Evolutionary conservation across 2,113 vertebrate genomes (phyloP).

Genomic region (Cyanocitta stelleri): DNA sequence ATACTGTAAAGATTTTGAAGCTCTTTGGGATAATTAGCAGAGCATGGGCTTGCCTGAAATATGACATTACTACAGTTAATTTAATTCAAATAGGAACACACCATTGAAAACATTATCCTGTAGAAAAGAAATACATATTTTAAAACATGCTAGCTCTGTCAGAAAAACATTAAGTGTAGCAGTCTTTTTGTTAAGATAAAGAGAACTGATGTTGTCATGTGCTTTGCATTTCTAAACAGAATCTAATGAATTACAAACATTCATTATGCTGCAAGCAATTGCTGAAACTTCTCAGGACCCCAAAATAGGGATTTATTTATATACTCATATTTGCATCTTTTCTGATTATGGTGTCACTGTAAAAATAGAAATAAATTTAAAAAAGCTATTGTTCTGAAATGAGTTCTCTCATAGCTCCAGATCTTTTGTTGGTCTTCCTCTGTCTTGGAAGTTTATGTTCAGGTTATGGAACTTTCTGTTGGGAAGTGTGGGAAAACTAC

Average conservation of each 20-base stretch:
- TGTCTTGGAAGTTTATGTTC: slow-evolving; percentile 30
- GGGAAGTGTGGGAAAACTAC: neutral
- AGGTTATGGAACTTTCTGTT: slow-evolving; percentile 34
- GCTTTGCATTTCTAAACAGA: slow-evolving; percentile 74
- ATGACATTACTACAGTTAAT: neutral
- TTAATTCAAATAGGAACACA: slow-evolving; percentile 17
- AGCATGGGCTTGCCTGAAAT: neutral
- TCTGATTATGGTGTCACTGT: slow-evolving; percentile 31
- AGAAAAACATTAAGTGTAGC: slow-evolving; percentile 53
- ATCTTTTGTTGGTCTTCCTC: neutral
- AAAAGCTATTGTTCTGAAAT: slow-evolving; percentile 28
- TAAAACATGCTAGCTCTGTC: slow-evolving; percentile 34
- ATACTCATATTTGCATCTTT: slow-evolving; percentile 26
- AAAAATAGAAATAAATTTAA: slow-evolving; percentile 11
- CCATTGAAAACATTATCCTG: neutral
- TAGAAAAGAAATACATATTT: slow-evolving; percentile 32
- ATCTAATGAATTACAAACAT: slow-evolving; percentile 75
- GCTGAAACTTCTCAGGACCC: slow-evolving; percentile 71
- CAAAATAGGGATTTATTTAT: slow-evolving; percentile 73
- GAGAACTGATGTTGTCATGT: slow-evolving; percentile 69
- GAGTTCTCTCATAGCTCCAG: slow-evolving; percentile 31
- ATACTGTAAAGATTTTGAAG: slow-evolving; percentile 22
- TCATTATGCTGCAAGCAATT: slow-evolving; percentile 68
- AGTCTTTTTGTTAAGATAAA: slow-evolving; percentile 65
- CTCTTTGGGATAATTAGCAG: slow-evolving; percentile 38